Base-by-base conservation (phyloP, 2,113 vertebrate species). In the Pavo muticus region DNA sequence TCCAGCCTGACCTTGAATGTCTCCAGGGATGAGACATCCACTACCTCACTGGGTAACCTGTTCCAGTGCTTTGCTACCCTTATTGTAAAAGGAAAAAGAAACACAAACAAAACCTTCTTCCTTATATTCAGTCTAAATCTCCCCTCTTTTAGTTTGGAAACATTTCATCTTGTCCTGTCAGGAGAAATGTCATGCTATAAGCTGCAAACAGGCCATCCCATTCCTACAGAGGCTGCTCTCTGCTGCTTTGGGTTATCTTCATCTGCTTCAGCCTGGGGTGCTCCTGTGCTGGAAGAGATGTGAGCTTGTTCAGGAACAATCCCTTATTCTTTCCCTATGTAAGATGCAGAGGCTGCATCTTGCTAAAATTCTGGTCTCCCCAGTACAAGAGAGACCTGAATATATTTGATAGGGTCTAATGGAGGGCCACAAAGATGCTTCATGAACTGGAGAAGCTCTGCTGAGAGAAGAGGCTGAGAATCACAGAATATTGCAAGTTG, bases 251-350 rank as follows among this genome's bases (percentile, higher is more conserved):
- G 39, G 88, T 0, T 23, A 1, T 44, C 35, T 82, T 52, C 14
- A 0, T 7, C 11, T 0, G 0, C 13, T 1, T 3, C 25, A 42
- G 32, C 37, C 19, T 1, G 2, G 2, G 35, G 9, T 14, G 14
- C 16, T 78, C 37, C 54, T 2, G 0, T 1, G 14, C 19, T 29
- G 4, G 9, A 47, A 74, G n/a, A 63, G 67, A n/a, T 1, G 7
- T 50, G 61, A 24, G 3, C 14, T 67, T 5, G 1, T 57, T 47
- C 56, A 37, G 59, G 42, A 79, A 6, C 1, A 20, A 11, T 15
- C 48, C 7, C 19, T 2, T 6, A 4, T 67, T 67, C 59, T 60
- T 60, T 61, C 40, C 14, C 18, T 50, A 2, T 35, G 59, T 6
- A 7, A 37, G 13, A 45, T 2, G 11, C 14, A 14, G 32, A 56